Base-by-base conservation (phyloP, 2,797 vertebrate genomes). In the Aldrovandia affinis region DNA sequence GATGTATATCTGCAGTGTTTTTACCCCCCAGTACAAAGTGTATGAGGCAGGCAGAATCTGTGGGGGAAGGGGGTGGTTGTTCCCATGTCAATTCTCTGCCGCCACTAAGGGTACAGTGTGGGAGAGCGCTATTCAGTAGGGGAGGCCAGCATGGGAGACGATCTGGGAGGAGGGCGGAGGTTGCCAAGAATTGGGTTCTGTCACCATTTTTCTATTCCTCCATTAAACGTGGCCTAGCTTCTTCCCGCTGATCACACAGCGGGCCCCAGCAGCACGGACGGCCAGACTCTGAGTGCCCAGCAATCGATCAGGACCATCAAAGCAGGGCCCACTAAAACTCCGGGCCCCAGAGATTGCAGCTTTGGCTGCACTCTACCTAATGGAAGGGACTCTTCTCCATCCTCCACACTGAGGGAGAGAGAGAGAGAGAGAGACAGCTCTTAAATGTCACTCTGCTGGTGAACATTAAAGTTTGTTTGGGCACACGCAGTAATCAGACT, bases 251-350 rank as follows among this genome's bases (percentile, higher is more conserved):
- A 36, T 75, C 8, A 15, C 9, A 44, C 36, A 22, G 6, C 39
- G 10, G 39, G 22, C 20, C 70, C 15, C 47, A 50, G n/a, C 14
- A 0, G 28, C 78, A 1, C 28, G 2, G 28, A 8, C n/a, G 28
- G 25, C 30, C 47, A 36, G 78, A 6, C 52, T 55, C 25, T 7
- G 52, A 54, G 36, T 30, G 30, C 80, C 22, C 12, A 36, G 7
- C 15, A 59, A 42, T 81, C 55, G 33, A 61, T 57, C 33, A 54
- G 80, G 33, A 36, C 39, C 80, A 25, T 81, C 54, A 61, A 80
- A 80, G 79, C n/a, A n/a, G 20, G 33, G 20, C 0, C 5, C 33
- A 33, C 28, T 55, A 28, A 20, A 55, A 20, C 47, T 33, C 10
- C 14, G 8, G 44, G 15, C 78, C 36, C 22, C 79, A 39, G 30